Conservation (phyloP, 2,797 vertebrate genomes). For the Ptychobarbus kaznakovi region DNA sequence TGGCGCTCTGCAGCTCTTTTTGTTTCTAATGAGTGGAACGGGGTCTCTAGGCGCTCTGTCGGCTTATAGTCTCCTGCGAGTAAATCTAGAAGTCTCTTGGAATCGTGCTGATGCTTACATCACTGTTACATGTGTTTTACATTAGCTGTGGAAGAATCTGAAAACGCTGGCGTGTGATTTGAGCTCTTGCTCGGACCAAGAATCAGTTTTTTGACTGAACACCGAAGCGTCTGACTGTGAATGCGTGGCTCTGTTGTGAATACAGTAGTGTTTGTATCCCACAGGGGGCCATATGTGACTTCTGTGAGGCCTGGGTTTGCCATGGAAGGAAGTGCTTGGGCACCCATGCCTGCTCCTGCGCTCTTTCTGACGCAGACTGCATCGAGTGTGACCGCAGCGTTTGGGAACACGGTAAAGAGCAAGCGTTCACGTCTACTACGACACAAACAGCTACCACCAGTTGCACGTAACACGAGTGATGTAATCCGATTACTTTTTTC, state of each 20-base stretch:
- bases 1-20: too few relatives aligned
- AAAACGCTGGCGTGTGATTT: too few relatives aligned
- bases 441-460: neutral
- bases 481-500: too few relatives aligned
- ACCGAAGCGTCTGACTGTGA: neutral
- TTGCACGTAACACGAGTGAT: neutral
- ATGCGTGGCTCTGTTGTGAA: neutral
- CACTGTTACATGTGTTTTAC: too few relatives aligned
- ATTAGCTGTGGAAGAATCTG: too few relatives aligned
- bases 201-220: too few relatives aligned
- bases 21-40: too few relatives aligned
- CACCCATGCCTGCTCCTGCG: constrained; percentile 91
- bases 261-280: constrained; percentile 28
- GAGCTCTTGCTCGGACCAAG: too few relatives aligned
- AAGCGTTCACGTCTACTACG: neutral
- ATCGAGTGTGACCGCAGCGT: constrained; percentile 93
- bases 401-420: constrained; percentile 91
- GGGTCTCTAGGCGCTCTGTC: neutral
- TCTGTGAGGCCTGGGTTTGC: constrained; percentile 99
- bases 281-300: constrained; percentile 95
- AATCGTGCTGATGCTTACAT: neutral
- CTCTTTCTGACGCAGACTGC: constrained; percentile 91
- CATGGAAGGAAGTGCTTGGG: constrained; percentile 95
- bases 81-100: neutral
- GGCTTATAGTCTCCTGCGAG: too few relatives aligned